Percentiles rank a stretch among this genome's conserved stretches.
These are phyloP conservation scores for Dioctria rufipes DNA, from an alignment of 2,888 invertebrate genomes.

Conservation along the genomic window DNA sequence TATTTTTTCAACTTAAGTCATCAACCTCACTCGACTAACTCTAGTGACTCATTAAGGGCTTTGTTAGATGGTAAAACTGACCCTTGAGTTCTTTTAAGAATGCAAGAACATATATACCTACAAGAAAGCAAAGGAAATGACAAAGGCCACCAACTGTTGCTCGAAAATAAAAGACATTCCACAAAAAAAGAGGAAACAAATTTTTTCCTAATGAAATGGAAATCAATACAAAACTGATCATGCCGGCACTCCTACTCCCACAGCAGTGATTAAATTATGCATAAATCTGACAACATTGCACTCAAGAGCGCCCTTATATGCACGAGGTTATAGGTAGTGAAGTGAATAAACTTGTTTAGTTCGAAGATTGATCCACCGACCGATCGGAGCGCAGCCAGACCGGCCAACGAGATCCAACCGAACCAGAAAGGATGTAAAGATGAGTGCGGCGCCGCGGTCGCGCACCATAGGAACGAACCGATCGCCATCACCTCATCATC, in stretches of 20 bases:
- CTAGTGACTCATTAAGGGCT: too few relatives aligned
- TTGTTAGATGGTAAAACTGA: too few relatives aligned
- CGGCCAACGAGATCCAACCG: background rate
- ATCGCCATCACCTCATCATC: background rate
- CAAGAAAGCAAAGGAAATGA: too few relatives aligned
- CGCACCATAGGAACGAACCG: background rate
- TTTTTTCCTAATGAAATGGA: background rate
- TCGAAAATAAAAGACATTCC: too few relatives aligned
- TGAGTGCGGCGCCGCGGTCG: background rate
- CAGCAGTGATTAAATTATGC: background rate
- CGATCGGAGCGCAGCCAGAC: background rate
- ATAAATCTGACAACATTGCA: constrained; percentile 41
- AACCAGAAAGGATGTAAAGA: constrained; percentile 11
- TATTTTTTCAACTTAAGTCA: too few relatives aligned
- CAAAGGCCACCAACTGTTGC: too few relatives aligned
- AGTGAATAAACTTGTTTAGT: constrained; percentile 30
- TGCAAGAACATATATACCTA: too few relatives aligned
- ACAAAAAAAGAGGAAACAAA: background rate
- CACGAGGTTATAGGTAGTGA: constrained; percentile 25
- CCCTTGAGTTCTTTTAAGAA: too few relatives aligned
- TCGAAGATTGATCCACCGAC: background rate
- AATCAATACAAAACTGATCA: constrained; percentile 1
- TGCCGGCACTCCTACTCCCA: constrained; percentile 24
- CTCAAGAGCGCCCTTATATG: constrained; percentile 26
- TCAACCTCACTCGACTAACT: too few relatives aligned